Conservation (phyloP, 2,797 vertebrate species). For the Brotula barbata region DNA sequence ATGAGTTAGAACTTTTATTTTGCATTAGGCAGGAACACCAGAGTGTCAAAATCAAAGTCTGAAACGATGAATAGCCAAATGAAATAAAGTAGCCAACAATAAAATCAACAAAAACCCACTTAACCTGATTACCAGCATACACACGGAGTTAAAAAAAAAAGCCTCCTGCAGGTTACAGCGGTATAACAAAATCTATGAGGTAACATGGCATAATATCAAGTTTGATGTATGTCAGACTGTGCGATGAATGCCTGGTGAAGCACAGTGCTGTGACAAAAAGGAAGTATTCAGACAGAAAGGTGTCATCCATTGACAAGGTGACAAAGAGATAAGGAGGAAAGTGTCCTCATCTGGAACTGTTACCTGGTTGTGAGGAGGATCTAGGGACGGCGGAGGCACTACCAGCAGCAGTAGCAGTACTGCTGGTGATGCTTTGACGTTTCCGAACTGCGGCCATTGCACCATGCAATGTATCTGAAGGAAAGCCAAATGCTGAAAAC, state of each 20-base stretch:
- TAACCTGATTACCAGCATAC: neutral
- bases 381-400: constrained; percentile 76
- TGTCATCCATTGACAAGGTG: too few relatives aligned
- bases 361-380: constrained; percentile 81
- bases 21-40: too few relatives aligned
- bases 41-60: neutral
- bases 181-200: too few relatives aligned
- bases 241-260: too few relatives aligned
- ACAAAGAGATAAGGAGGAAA: too few relatives aligned
- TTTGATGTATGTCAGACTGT: too few relatives aligned
- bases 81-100: neutral
- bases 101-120: too few relatives aligned
- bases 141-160: too few relatives aligned
- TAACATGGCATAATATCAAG: too few relatives aligned
- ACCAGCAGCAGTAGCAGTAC: constrained; percentile 43
- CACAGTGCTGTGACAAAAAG: too few relatives aligned
- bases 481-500: constrained; percentile 72
- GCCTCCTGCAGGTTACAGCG: too few relatives aligned
- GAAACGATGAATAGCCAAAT: neutral
- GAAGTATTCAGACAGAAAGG: neutral
- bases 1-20: too few relatives aligned
- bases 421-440: constrained; percentile 71
- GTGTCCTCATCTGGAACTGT: constrained; percentile 46
- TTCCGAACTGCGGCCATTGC: constrained; percentile 81
- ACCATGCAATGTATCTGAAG: constrained; percentile 83